Evolutionary conservation across 2,888 invertebrate genomes (phyloP).

Genomic region (Dioctria linearis): DNA sequence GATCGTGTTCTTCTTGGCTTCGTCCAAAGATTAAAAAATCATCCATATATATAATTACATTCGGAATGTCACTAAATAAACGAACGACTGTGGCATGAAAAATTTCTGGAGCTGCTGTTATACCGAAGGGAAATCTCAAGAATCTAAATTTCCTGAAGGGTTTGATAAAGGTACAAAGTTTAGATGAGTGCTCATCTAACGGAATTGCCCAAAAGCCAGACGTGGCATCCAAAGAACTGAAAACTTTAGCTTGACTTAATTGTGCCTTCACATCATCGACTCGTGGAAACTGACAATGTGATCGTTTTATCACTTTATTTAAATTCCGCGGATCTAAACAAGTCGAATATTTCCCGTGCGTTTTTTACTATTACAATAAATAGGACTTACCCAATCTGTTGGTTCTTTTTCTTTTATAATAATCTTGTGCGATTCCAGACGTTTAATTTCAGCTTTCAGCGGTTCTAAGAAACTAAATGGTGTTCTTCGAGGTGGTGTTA

Average conservation of each 20-base stretch:
- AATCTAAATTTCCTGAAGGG: slow-evolving; percentile 60
- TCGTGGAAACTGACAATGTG: background rate
- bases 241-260: background rate
- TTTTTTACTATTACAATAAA: background rate
- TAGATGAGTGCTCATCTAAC: background rate
- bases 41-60: slow-evolving; percentile 53
- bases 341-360: background rate
- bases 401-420: background rate
- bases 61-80: slow-evolving; percentile 41
- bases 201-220: slow-evolving; percentile 7
- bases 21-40: background rate
- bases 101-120: slow-evolving; percentile 61
- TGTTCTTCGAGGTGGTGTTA: too few species aligned
- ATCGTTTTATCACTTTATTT: background rate
- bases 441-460: too few species aligned
- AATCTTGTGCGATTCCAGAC: too few species aligned
- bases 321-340: slow-evolving; percentile 1
- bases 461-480: too few species aligned
- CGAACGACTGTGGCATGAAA: slow-evolving; percentile 60
- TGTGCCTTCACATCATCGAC: background rate
- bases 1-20: too few species aligned
- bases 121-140: slow-evolving; percentile 60
- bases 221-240: background rate
- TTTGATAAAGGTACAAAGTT: slow-evolving; percentile 33
- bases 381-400: background rate